These are phyloP conservation scores for Turritopsis rubra DNA, from an alignment of 30 jellyfish, hydroid and myxozoan species.

Conservation along the genomic window DNA sequence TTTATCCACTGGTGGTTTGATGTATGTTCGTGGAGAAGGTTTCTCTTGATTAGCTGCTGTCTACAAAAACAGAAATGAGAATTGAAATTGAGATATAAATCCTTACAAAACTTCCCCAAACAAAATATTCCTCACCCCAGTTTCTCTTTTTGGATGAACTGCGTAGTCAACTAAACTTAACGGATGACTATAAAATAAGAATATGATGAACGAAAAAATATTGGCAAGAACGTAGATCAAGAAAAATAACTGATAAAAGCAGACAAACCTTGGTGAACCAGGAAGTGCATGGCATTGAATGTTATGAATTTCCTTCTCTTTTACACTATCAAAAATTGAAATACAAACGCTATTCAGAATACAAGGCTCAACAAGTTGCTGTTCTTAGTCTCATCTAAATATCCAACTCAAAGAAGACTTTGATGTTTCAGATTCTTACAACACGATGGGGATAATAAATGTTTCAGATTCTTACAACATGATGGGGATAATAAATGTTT, in stretches of 20 bases:
- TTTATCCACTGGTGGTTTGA: conserved; percentile 59
- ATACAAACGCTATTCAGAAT: neutral
- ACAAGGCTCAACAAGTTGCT: too few species aligned
- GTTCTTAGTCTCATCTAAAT: too few species aligned
- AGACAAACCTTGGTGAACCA: conserved; percentile 76
- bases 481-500: too few species aligned
- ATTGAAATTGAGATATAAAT: neutral
- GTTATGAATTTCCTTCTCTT: conserved; percentile 61
- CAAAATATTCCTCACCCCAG: conserved; percentile 23
- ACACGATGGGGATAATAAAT: neutral
- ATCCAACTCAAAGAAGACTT: too few species aligned
- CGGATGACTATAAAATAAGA: conserved; percentile 38
- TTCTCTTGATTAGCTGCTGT: neutral
- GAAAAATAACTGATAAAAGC: too few species aligned
- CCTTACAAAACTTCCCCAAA: too few species aligned
- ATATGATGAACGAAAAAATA: neutral
- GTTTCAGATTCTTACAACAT: neutral
- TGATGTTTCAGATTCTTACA: neutral
- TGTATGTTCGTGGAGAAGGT: conserved; percentile 19
- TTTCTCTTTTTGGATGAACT: conserved; percentile 16
- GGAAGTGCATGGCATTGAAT: conserved; percentile 70
- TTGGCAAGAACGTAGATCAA: too few species aligned
- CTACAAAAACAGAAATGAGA: neutral
- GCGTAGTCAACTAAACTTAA: conserved; percentile 33
- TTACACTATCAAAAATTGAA: conserved; percentile 36